Evolutionary conservation across 2,797 vertebrate genomes (phyloP).

Genomic region (Ataeniobius toweri): DNA sequence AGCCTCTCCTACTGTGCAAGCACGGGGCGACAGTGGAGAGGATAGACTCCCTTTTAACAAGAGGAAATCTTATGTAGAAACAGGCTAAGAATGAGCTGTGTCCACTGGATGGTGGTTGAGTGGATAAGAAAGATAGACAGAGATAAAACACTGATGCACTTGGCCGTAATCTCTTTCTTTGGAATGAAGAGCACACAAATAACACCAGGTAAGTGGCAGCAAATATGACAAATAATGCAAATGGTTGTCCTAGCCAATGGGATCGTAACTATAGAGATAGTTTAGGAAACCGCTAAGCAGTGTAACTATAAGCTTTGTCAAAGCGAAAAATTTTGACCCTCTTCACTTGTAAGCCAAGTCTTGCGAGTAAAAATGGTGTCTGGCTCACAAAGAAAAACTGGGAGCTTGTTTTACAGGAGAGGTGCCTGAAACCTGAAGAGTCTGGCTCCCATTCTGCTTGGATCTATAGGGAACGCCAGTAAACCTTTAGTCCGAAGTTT

Average conservation of each 20-base stretch:
- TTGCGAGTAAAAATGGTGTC: neutral
- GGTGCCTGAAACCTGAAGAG: neutral
- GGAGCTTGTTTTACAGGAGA: neutral
- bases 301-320: neutral
- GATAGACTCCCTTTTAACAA: neutral
- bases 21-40: neutral
- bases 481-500: too few relatives aligned
- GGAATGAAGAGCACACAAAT: too few relatives aligned
- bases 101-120: neutral
- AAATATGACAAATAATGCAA: neutral
- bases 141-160: neutral
- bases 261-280: neutral
- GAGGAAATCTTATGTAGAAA: neutral
- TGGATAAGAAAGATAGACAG: neutral
- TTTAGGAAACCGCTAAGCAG: neutral
- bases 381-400: neutral
- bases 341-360: too few relatives aligned
- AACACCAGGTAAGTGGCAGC: neutral
- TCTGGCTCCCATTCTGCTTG: neutral
- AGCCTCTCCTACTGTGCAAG: neutral
- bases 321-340: neutral
- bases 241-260: neutral
- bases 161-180: neutral
- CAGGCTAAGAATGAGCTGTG: neutral
- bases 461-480: neutral